A percentile compares a stretch with the other conserved stretches of the same genome.
phyloP scores from a whole-genome alignment of 2,113 vertebrate genomes.

The Ascaphus truei region DNA sequence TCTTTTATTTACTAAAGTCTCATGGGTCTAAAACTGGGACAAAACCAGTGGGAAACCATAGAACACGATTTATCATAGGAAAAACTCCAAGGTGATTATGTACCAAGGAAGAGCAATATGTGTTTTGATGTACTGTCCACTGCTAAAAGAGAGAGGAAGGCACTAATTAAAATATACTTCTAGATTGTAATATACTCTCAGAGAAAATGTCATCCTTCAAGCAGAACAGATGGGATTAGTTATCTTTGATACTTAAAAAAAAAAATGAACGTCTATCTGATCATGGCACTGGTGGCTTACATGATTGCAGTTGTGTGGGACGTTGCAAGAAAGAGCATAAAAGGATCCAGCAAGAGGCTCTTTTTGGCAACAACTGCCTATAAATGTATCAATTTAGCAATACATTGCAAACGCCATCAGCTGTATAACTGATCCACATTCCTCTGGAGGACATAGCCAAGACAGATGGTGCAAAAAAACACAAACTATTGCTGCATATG shows the following conservation, averaged over 20 bases:
- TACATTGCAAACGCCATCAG: neutral
- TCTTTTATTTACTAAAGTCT: no score
- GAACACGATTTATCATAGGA: no score
- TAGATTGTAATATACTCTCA: no score
- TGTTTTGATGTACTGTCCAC: no score
- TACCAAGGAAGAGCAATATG: no score
- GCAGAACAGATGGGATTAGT: neutral
- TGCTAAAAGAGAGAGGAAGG: no score
- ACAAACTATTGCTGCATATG: neutral
- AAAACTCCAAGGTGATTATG: no score
- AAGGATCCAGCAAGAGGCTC: no score
- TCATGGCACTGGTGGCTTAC: neutral
- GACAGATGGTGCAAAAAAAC: conserved; percentile 8
- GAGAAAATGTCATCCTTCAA: no score
- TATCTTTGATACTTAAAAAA: neutral
- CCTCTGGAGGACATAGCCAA: conserved; percentile 5
- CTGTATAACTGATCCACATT: neutral
- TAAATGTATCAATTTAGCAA: neutral
- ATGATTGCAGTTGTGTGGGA: neutral
- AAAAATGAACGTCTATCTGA: neutral
- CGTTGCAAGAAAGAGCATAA: neutral
- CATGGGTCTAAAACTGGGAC: no score
- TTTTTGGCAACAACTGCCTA: neutral
- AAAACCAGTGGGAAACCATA: no score
- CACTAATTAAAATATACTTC: no score